phyloP scores from a whole-genome alignment of 2,888 invertebrate species.

The Tenodera sinensis region DNA sequence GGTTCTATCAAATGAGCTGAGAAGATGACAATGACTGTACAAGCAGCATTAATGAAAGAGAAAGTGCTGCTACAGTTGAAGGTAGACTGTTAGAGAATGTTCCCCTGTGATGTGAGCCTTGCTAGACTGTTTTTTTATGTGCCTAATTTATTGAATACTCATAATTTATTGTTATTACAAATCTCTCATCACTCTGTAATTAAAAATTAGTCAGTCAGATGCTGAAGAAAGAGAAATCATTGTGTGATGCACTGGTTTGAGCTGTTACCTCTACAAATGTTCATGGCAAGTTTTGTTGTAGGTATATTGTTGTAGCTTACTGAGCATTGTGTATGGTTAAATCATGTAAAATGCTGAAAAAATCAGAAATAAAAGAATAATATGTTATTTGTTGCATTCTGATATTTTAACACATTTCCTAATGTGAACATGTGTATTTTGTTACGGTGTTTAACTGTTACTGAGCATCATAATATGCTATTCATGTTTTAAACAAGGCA shows the following conservation, averaged over 20 bases:
- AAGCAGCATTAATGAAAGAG: not conserved
- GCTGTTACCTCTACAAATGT: not conserved
- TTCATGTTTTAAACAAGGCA: no score
- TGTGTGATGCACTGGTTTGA: not conserved
- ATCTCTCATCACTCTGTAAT: not conserved
- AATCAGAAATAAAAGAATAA: not conserved
- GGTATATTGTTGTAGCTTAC: not conserved
- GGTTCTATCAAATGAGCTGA: constrained; percentile 34
- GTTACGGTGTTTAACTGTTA: no score
- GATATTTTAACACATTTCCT: not conserved
- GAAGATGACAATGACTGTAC: constrained; percentile 20
- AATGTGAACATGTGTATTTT: no score
- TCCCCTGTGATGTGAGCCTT: not conserved
- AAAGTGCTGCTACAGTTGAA: not conserved
- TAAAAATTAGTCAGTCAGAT: not conserved
- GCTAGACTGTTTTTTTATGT: not conserved
- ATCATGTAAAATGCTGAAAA: not conserved
- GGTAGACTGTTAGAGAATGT: not conserved
- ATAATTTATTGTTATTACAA: not conserved
- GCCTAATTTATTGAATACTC: not conserved
- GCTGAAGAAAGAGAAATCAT: not conserved
- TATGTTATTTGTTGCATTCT: not conserved
- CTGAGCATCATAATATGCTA: no score
- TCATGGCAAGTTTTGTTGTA: not conserved
- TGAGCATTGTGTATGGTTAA: not conserved